phyloP scores from a whole-genome alignment of 2,113 vertebrate genomes.

The Petrocephalus zakoni region DNA sequence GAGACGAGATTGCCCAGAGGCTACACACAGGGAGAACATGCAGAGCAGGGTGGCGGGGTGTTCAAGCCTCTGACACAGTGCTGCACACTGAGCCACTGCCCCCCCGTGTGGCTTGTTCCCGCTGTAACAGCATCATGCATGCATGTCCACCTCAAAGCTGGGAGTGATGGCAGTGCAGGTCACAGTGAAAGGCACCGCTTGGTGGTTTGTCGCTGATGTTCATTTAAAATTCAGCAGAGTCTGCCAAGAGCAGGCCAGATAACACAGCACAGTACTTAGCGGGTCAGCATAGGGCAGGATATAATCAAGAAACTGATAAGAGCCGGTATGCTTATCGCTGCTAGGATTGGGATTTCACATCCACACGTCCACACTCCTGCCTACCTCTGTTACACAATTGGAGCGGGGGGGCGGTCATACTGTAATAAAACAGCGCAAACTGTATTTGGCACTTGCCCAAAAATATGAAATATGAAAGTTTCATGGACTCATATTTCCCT shows the following conservation, averaged over 20 bases:
- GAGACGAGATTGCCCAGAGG: not conserved
- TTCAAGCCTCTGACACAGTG: not conserved
- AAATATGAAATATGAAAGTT: not conserved
- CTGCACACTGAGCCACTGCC: not conserved
- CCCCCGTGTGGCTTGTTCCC: not conserved
- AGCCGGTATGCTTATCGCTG: not conserved
- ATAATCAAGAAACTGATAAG: not conserved
- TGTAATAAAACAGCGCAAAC: not conserved
- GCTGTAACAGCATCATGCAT: not conserved
- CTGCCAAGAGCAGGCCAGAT: not conserved
- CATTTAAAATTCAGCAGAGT: not conserved
- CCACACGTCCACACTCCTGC: not conserved
- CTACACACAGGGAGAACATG: not conserved
- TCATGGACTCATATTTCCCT: not conserved
- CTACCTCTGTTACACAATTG: not conserved
- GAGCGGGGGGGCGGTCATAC: not conserved
- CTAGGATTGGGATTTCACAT: not conserved
- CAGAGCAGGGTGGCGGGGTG: not conserved
- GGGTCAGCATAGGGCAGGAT: not conserved
- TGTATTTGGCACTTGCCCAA: not conserved
- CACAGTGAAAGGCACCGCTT: not conserved
- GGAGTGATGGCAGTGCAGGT: not conserved
- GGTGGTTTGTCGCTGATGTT: not conserved
- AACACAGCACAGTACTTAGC: not conserved
- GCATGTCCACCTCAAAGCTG: not conserved